Percentiles rank a stretch among this genome's conserved stretches.
phyloP scores from a whole-genome alignment of 2,888 invertebrate species.

The Yponomeuta sedellus region DNA sequence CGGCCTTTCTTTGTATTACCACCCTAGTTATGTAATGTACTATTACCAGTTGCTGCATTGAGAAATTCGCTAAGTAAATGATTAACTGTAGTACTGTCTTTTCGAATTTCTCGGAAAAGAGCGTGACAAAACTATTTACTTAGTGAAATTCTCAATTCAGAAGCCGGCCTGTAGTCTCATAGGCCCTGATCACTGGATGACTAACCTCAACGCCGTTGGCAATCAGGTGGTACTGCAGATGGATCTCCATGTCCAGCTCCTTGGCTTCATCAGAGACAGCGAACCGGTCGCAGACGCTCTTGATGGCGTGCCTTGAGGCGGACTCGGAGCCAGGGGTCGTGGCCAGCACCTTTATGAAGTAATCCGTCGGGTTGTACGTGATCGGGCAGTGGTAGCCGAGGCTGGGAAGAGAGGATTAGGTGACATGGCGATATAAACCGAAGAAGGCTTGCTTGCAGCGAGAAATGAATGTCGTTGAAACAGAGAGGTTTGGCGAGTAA shows the following conservation, averaged over 20 bases:
- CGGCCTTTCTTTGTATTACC: too few relatives aligned
- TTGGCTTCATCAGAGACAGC: constrained; percentile 86
- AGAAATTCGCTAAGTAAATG: too few relatives aligned
- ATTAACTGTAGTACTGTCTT: too few relatives aligned
- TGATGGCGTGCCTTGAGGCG: constrained; percentile 81
- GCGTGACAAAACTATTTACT: too few relatives aligned
- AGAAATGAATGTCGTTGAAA: not conserved
- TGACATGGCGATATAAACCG: not conserved
- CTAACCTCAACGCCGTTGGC: constrained; percentile 67
- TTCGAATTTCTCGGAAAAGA: too few relatives aligned
- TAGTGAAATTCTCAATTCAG: too few relatives aligned
- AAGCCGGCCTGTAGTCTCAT: too few relatives aligned
- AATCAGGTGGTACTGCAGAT: constrained; percentile 81
- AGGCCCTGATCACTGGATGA: too few relatives aligned
- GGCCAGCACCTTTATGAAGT: constrained; percentile 89
- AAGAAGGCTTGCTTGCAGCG: too few relatives aligned
- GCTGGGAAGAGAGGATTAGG: constrained; percentile 47
- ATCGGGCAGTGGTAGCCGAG: constrained; percentile 85
- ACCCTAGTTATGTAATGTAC: too few relatives aligned
- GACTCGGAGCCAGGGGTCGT: constrained; percentile 86
- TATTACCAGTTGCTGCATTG: too few relatives aligned
- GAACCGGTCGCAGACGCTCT: constrained; percentile 86
- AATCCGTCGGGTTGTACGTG: constrained; percentile 94
- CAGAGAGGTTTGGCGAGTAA: not conserved
- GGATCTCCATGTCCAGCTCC: constrained; percentile 84